A percentile compares a stretch with the other conserved stretches of the same genome.
Evolutionary conservation across 2,113 vertebrate species (phyloP).

Genomic region (Varanus salvator): DNA sequence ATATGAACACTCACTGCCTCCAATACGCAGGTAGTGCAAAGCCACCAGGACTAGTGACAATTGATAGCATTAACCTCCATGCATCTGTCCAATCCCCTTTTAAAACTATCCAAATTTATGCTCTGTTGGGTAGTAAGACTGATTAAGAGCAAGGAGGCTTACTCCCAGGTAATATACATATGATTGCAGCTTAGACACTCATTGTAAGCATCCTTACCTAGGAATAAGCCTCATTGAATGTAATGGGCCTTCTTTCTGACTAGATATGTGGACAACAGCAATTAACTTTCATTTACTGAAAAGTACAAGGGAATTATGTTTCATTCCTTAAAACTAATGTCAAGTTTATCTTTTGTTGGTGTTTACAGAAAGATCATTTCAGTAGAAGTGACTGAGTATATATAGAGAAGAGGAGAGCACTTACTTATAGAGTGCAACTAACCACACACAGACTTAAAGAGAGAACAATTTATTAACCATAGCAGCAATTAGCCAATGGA

Average conservation of each 20-base stretch:
- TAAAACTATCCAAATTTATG: too few species aligned
- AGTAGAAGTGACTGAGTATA: not conserved
- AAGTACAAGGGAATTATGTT: not conserved
- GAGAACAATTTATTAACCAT: not conserved
- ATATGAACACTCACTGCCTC: too few species aligned
- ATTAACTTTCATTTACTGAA: not conserved
- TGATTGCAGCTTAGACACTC: not conserved
- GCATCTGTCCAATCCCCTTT: too few species aligned
- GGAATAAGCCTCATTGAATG: not conserved
- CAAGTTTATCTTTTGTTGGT: not conserved
- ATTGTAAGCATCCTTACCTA: not conserved
- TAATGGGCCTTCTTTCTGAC: too few species aligned
- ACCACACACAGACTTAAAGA: not conserved
- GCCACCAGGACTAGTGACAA: too few species aligned
- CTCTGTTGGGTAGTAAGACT: not conserved
- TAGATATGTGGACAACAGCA: not conserved
- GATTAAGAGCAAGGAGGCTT: not conserved
- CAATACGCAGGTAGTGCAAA: too few species aligned
- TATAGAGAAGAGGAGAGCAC: not conserved
- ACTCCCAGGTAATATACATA: not conserved
- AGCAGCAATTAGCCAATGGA: not conserved
- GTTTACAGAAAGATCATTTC: not conserved
- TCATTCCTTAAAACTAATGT: not conserved
- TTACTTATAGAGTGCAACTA: not conserved
- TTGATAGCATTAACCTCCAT: too few species aligned